A percentile compares a stretch with the other conserved stretches of the same genome.
These are phyloP conservation scores for Drosophila paramelanica DNA, from an alignment of 2,888 invertebrate species.

Conservation along the genomic window DNA sequence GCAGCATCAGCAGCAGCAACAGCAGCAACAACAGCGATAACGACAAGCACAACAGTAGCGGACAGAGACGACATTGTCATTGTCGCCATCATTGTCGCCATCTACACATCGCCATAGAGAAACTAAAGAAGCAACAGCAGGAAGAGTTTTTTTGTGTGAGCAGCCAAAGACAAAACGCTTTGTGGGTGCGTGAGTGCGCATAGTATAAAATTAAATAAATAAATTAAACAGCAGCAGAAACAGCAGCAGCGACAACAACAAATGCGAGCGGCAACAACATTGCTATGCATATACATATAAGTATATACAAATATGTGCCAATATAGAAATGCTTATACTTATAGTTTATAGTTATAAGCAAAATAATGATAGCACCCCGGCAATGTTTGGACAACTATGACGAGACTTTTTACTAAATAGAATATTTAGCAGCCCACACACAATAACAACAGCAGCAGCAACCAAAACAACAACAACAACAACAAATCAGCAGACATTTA, in stretches of 20 bases:
- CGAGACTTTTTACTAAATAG: constrained; percentile 47
- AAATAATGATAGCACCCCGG: constrained; percentile 33
- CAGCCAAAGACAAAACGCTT: constrained; percentile 56
- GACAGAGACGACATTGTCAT: constrained; percentile 56
- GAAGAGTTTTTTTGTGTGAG: constrained; percentile 57
- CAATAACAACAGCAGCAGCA: constrained; percentile 10
- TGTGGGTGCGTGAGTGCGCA: constrained; percentile 76
- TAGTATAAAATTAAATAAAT: constrained; percentile 78
- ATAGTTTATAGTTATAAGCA: constrained; percentile 32
- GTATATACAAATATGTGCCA: constrained; percentile 56
- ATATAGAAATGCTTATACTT: constrained; percentile 58
- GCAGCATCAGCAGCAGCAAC: constrained; percentile 51
- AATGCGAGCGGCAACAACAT: constrained; percentile 54
- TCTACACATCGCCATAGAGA: constrained; percentile 49
- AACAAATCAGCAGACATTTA: constrained; percentile 30
- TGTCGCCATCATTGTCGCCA: constrained; percentile 49
- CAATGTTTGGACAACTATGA: constrained; percentile 71
- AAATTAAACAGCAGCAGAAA: constrained; percentile 52
- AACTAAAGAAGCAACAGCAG: constrained; percentile 52
- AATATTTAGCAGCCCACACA: constrained; percentile 41
- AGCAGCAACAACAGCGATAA: constrained; percentile 41
- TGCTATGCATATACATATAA: constrained; percentile 44
- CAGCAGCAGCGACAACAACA: constrained; percentile 24
- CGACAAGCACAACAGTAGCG: constrained; percentile 35
- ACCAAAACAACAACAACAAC: constrained; percentile 14